Evolutionary conservation across 2,797 vertebrate genomes (phyloP), one percentile per base, ranked within the genome.

Genomic region (Staurois parvus): DNA sequence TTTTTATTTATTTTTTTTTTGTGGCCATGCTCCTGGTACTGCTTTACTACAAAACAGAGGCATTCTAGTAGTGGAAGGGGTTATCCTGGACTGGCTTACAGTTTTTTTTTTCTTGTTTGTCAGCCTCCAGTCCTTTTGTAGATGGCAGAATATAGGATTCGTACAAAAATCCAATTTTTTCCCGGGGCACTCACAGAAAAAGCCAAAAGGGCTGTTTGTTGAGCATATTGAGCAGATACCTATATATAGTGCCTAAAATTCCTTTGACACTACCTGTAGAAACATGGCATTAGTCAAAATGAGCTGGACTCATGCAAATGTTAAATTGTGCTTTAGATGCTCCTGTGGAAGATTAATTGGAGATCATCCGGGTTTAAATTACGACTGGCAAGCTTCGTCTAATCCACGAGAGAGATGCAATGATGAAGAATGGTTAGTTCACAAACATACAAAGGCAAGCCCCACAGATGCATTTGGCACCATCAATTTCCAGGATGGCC

Each of bases 381-480:
- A 89, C 45, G 79, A 69, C 73, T 92, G 94, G 93, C 91, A 79
- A 45, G 79, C 85, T 89, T 92, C 45, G 88, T 90, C 92, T 5
- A 48, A 85, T 79, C 30, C 87, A 52, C 91, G 76, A 88, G 87
- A 92, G 40, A 91, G 72, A 9, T 84, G 88, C 37, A 1, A 10
- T 74, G 91, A 91, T 32, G 95, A 95, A 83, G 92, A 95, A 40
- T 99, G 98, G 98, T 96, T 94, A 74, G 92, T 96, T 37, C 92
- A 96, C 88, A 93, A 89, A 26, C 96, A 99, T 91, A 99, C 98
- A 13, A 93, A 87, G 72, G 91, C 91, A 88, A 96, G 94, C 89
- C 95, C 96, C 70, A 99, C 98, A 0, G 93, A 99, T 37, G 95
- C 97, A 3, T 99, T 96, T 81, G 98, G 98, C 78, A 97, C 94